Conservation (phyloP, 2,113 vertebrate species). For the Lanius collurio region DNA sequence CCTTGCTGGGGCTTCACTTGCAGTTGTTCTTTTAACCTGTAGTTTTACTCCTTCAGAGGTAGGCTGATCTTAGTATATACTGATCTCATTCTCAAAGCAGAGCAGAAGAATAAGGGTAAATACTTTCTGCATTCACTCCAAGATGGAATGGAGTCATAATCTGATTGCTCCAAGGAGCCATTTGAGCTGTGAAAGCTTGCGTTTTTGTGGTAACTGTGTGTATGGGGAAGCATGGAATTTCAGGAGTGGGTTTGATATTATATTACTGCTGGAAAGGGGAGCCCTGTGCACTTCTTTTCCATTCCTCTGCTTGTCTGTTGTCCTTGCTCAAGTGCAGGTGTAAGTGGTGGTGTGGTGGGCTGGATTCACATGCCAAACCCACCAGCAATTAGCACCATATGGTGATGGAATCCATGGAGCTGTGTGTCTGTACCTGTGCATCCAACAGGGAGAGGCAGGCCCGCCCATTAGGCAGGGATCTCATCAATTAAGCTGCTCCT, state of each 20-base stretch:
- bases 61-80: neutral
- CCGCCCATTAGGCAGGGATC: neutral
- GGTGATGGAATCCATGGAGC: neutral
- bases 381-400: fast-evolving
- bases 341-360: neutral
- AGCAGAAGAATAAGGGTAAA: neutral
- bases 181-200: neutral
- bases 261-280: neutral
- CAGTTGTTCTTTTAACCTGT: neutral
- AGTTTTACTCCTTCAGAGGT: neutral
- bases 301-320: neutral
- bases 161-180: neutral
- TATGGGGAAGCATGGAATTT: neutral
- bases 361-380: fast-evolving
- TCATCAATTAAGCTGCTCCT: neutral
- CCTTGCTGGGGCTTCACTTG: neutral
- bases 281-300: neutral
- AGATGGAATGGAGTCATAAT: neutral
- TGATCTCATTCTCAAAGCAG: neutral
- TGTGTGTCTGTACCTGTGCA: neutral
- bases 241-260: neutral
- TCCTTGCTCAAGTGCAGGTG: fast-evolving
- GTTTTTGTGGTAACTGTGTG: fast-evolving
- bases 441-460: neutral
- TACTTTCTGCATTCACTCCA: neutral